These are phyloP conservation scores for Plectus sambesii DNA, from an alignment of 1,140 invertebrate species.

Conservation along the genomic window DNA sequence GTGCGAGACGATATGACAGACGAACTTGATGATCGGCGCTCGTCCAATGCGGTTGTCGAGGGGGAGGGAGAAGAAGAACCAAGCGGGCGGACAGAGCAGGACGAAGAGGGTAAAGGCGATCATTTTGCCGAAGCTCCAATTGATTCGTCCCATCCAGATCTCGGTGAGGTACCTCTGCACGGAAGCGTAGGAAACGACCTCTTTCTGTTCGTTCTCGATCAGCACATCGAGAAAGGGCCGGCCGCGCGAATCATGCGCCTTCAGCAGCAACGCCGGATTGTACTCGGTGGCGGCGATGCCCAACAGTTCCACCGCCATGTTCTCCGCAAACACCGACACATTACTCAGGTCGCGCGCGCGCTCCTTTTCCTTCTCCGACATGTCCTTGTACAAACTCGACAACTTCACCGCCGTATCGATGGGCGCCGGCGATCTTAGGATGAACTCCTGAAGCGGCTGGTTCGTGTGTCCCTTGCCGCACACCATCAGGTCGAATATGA, in stretches of 20 bases:
- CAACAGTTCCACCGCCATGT: conserved; percentile 87
- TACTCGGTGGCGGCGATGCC: conserved; percentile 82
- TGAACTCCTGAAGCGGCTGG: conserved; percentile 89
- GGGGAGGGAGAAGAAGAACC: conserved; percentile 88
- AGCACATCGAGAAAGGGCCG: conserved; percentile 90
- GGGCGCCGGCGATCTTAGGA: conserved; percentile 86
- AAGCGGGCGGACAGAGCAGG: conserved; percentile 81
- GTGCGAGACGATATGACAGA: conserved; percentile 96
- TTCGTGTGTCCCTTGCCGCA: conserved; percentile 92
- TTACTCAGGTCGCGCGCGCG: conserved; percentile 84
- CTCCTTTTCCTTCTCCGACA: conserved; percentile 85
- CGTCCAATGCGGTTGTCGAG: conserved; percentile 74
- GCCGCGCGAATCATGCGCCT: conserved; percentile 76
- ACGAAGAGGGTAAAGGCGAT: conserved; percentile 77
- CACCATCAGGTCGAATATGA: conserved; percentile 96
- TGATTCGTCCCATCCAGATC: conserved; percentile 84
- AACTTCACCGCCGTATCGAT: conserved; percentile 95
- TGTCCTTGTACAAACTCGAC: conserved; percentile 64
- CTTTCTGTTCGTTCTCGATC: conserved; percentile 79
- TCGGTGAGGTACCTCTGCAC: conserved; percentile 63
- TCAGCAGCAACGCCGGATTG: conserved; percentile 76
- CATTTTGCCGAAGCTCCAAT: conserved; percentile 88
- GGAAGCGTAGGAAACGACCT: conserved; percentile 46
- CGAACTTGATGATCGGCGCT: conserved; percentile 91
- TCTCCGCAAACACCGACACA: conserved; percentile 86